Evolutionary conservation across 1,140 invertebrate species (phyloP), one percentile per base, ranked within the genome.

Genomic region (Bilobella aurantiaca): DNA sequence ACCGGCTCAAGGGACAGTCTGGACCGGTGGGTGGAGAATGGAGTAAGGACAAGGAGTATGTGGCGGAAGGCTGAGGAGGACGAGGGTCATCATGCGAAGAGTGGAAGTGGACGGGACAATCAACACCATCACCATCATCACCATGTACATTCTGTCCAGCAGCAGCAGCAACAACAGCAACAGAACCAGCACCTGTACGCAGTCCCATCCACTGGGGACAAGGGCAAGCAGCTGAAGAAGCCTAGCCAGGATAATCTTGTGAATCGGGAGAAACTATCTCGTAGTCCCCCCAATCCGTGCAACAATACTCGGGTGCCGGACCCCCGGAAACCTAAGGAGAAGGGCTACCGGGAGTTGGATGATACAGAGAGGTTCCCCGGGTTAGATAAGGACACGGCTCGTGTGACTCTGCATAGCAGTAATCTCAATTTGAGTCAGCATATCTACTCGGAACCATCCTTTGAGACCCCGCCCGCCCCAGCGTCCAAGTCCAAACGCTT

Each of bases 291-390:
- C 21, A 2, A 3, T 5, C 25, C 5, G 3, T 14, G 31, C 12
- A 25, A 42, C 42, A 63, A 53, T 23, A 25, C 37, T 63, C 61
- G 42, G 18, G 21, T 25, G n/a, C n/a, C n/a, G 14, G 32, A 37
- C 14, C 25, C 29, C 3, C 8, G 34, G 2, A 18, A n/a, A 31
- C 23, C 63, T 1, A 65, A n/a, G n/a, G n/a, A n/a, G n/a, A 69
- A 68, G 27, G 28, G 47, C 3, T 83, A 83, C 61, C 79, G 81
- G 60, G 81, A 83, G 59, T 73, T 83, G 16, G 76, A 79, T 2
- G 81, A 82, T 18, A 76, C 78, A 65, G 81, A 82, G 64, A 74
- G 81, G 73, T 82, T 80, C 65, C 80, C 81, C 1, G 80, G 81
- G 2, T 72, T 83, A 30, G 82, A 83, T 72, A 77, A 80, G 18